Evolutionary conservation across 2,113 vertebrate species (phyloP).

Genomic region (Sisor rabdophorus): DNA sequence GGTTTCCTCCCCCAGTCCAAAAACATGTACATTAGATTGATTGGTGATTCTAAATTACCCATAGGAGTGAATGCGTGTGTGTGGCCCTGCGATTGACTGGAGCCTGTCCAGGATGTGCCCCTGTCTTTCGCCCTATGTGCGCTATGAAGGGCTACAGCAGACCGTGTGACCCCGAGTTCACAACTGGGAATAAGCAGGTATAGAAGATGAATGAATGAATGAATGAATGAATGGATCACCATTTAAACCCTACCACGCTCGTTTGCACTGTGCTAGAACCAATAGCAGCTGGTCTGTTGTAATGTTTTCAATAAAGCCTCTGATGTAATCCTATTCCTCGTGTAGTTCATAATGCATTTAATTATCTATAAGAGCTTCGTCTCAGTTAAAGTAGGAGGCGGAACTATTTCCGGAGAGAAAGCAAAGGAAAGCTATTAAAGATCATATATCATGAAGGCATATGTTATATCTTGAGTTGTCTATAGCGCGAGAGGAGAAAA

Average conservation of each 20-base stretch:
- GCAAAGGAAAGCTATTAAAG: slow-evolving; percentile 45
- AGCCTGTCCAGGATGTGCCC: no score
- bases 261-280: slow-evolving; percentile 8
- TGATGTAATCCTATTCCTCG: slow-evolving; percentile 23
- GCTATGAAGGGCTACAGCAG: no score
- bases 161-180: no score
- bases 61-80: no score
- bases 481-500: slow-evolving; percentile 21
- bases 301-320: slow-evolving; percentile 28
- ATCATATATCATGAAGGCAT: slow-evolving; percentile 41
- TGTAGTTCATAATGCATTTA: slow-evolving; percentile 20
- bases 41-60: no score
- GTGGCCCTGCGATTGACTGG: no score
- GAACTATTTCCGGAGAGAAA: slow-evolving; percentile 39
- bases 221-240: background rate
- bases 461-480: slow-evolving; percentile 22
- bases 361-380: slow-evolving; percentile 30
- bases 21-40: no score
- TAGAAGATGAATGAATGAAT: no score
- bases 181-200: no score
- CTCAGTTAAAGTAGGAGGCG: slow-evolving; percentile 22
- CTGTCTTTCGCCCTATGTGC: no score
- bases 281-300: slow-evolving; percentile 24
- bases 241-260: background rate
- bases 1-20: no score